Evolutionary conservation across 2,888 invertebrate genomes (phyloP), one percentile per base, ranked within the genome.

Genomic region (Vanessa cardui): DNA sequence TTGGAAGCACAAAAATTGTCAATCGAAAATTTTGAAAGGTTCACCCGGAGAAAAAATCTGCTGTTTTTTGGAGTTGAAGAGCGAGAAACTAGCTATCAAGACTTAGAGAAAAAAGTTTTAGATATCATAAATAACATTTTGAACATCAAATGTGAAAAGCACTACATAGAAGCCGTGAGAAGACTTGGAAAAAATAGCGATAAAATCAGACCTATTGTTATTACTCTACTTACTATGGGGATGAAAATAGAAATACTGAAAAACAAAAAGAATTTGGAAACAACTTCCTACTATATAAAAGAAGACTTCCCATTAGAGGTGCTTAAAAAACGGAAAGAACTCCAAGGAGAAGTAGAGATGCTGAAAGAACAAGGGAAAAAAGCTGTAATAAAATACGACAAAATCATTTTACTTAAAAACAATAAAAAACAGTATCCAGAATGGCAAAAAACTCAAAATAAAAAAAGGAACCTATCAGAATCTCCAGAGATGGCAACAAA

Each of bases 181-280:
- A 49, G 76, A 68, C 50, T 76, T 15, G 74, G 76, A 26, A 76
- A 65, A 66, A 73, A 74, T 58, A 47, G 61, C 1, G 73, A 63
- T 18, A 73, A 66, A 46, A 47, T 50, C 7, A 73, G 73, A 68
- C 74, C 74, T 12, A 66, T 76, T 44, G 54, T 73, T 49, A 62
- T 71, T 49, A 71, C 73, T 21, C 58, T 74, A 3, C 49, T 44
- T 33, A 71, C 71, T 18, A 39, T 73, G 62, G 68, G 73, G 12
- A 20, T 68, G 9, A 72, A 73, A 73, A 63, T 73, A 66, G 9
- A 71, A 58, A 62, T 71, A 18, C 59, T 54, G 47, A 70, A 72
- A 68, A 67, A 72, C 15, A 72, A 74, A 44, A 69, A 68, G 21
- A 56, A 60, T 2, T 33, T 72, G n/a, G 20, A 62, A 45, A 21